Evolutionary conservation across 2,888 invertebrate genomes (phyloP), one percentile per base, ranked within the genome.

Genomic region (Salpingus planirostris): DNA sequence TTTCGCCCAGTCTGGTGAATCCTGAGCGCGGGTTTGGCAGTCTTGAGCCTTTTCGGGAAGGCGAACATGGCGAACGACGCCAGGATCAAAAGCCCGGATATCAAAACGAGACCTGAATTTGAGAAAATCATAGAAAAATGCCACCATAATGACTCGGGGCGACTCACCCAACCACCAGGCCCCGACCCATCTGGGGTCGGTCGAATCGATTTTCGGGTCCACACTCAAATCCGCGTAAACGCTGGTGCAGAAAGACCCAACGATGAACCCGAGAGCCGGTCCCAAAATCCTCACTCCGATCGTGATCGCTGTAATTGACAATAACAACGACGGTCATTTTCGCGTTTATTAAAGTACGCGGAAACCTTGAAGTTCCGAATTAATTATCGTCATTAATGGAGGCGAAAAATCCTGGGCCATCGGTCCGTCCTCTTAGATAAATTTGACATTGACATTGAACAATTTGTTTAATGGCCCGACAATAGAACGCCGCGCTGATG

Each of bases 121-220:
- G 14, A 14, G 3, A 3, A 14, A 14, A 15, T 14, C 3, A 14
- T 2, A 27, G n/a, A 14, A 13, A n/a, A 14, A 15, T 31, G 32
- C n/a, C n/a, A n/a, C n/a, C n/a, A n/a, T n/a, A n/a, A n/a, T n/a
- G n/a, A n/a, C n/a, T n/a, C n/a, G n/a, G n/a, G n/a, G n/a, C n/a
- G n/a, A n/a, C 71, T 79, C 68, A 74, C 88, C 92, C 36, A 96
- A 70, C 95, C 95, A 96, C 95, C 95, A 96, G 24, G 95, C 95
- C 28, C 95, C 93, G 27, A 95, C 85, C 91, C 92, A 95, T 63
- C 84, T 72, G 3, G 88, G 86, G 67, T 91, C 88, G 22, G 74
- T 76, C 29, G 81, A 78, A 46, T 79, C 78, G 52, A 85, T 83
- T 43, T 78, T 79, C 1, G 86, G 84, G 59, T 78, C 74, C 7